Evolutionary conservation across 1,140 invertebrate species (phyloP).

Genomic region (Gonioctena quinquepunctata): DNA sequence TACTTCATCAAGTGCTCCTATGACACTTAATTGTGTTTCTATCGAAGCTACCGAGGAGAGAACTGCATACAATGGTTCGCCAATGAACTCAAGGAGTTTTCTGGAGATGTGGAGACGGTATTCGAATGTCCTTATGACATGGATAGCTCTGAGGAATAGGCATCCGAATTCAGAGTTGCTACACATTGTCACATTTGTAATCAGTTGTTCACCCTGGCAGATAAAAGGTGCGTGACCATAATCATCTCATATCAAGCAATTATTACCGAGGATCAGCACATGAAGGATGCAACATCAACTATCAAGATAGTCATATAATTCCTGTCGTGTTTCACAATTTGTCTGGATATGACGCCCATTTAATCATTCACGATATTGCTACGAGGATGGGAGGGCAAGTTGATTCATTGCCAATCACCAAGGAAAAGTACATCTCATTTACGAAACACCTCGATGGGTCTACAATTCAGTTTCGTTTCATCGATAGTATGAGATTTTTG

Average conservation of each 20-base stretch:
- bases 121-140: slow-evolving; percentile 25
- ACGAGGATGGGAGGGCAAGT: slow-evolving; percentile 3
- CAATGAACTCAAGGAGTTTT: slow-evolving; percentile 20
- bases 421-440: slow-evolving; percentile 28
- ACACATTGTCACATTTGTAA: slow-evolving; percentile 44
- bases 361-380: slow-evolving; percentile 24
- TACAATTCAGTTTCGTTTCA: slow-evolving; percentile 6
- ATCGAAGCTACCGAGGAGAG: slow-evolving; percentile 25
- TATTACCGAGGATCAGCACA: slow-evolving; percentile 46
- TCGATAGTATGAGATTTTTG: slow-evolving; percentile 18
- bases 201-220: slow-evolving; percentile 10
- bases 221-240: slow-evolving; percentile 13
- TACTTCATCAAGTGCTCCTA: slow-evolving; percentile 20
- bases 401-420: slow-evolving; percentile 26
- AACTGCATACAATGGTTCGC: slow-evolving; percentile 42
- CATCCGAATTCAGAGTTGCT: not conserved
- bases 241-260: slow-evolving; percentile 38
- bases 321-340: slow-evolving; percentile 32
- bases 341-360: slow-evolving; percentile 27
- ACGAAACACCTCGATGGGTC: not conserved
- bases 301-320: slow-evolving; percentile 36
- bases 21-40: slow-evolving; percentile 36
- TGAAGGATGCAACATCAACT: slow-evolving; percentile 50
- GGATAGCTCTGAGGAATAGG: slow-evolving; percentile 14
- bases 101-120: slow-evolving; percentile 29